These are phyloP conservation scores for Novumbra hubbsi DNA, from an alignment of 2,797 vertebrate species.

Conservation along the genomic window DNA sequence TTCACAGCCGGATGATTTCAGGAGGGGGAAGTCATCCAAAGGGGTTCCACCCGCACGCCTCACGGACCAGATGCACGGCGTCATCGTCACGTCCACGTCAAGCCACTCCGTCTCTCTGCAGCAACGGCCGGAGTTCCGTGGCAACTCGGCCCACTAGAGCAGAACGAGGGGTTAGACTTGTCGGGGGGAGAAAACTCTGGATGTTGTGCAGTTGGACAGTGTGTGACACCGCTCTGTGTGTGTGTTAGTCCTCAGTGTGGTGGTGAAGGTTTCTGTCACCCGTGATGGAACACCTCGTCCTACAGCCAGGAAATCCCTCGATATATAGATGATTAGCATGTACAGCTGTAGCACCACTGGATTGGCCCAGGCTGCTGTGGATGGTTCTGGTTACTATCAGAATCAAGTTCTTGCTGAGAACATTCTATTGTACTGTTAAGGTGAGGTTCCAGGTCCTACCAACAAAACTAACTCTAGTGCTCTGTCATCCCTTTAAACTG, in stretches of 20 bases:
- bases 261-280: neutral
- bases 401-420: no score
- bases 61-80: slow-evolving; percentile 17
- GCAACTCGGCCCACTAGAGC: slow-evolving; percentile 32
- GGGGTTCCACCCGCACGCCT: slow-evolving; percentile 52
- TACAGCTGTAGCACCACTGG: no score
- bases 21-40: slow-evolving; percentile 55
- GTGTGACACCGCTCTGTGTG: slow-evolving; percentile 27
- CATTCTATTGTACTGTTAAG: no score
- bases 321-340: no score
- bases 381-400: no score
- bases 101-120: slow-evolving; percentile 60
- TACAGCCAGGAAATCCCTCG: no score
- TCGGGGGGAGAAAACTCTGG: slow-evolving; percentile 41
- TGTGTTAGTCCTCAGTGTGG: neutral
- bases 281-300: no score
- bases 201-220: slow-evolving; percentile 50
- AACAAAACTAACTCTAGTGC: no score
- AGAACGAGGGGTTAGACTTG: slow-evolving; percentile 34
- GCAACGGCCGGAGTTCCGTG: slow-evolving; percentile 53
- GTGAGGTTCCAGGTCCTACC: no score
- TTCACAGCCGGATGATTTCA: neutral
- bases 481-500: no score
- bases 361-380: no score
- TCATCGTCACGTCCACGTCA: slow-evolving; percentile 77